phyloP scores from a whole-genome alignment of 30 jellyfish, hydroid and myxozoan species.

The Hydractinia echinata region DNA sequence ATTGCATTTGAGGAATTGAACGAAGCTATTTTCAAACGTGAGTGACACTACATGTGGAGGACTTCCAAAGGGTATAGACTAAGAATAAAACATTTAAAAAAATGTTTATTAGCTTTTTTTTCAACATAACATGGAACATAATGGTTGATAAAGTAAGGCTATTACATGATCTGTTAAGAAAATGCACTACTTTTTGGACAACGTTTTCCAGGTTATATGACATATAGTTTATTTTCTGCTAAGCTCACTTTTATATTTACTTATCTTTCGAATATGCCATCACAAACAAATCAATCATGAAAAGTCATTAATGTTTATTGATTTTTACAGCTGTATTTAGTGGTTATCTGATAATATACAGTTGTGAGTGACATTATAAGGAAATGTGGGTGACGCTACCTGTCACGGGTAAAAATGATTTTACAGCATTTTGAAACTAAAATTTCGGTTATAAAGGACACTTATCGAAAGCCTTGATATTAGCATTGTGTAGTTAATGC shows the following conservation, averaged over 20 bases:
- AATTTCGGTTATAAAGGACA: no score
- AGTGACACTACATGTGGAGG: conserved; percentile 6
- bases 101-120: no score
- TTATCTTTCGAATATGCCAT: no score
- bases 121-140: conserved; percentile 5
- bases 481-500: neutral
- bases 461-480: no score
- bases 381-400: conserved; percentile 11
- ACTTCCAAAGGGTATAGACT: neutral
- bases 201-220: no score
- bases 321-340: neutral
- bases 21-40: conserved; percentile 10
- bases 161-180: no score
- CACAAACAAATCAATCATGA: neutral
- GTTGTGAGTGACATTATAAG: conserved; percentile 9
- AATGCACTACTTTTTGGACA: no score
- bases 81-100: no score
- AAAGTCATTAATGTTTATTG: neutral
- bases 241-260: no score
- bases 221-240: no score
- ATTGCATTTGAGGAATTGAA: no score
- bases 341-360: neutral
- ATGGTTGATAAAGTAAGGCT: no score
- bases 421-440: neutral
- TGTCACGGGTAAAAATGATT: neutral